Percentiles rank a stretch among this genome's conserved stretches.
Evolutionary conservation across 2,797 vertebrate species (phyloP).

Genomic region (Masticophis lateralis): DNA sequence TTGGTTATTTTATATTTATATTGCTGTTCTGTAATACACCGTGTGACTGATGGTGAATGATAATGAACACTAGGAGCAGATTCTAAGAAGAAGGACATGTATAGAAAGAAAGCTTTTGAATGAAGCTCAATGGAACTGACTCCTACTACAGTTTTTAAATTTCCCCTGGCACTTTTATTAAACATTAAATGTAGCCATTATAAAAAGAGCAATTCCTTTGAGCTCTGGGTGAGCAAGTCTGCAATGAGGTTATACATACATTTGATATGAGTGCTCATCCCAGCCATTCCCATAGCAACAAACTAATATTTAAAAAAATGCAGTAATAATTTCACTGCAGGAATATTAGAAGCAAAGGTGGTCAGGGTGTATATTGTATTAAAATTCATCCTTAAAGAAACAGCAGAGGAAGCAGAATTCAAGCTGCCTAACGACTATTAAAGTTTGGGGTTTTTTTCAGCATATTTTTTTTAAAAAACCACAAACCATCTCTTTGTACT

Average conservation of each 20-base stretch:
- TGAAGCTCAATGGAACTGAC: constrained; percentile 24
- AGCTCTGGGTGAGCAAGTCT: background rate
- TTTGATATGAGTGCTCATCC: constrained; percentile 31
- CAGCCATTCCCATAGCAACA: constrained; percentile 30
- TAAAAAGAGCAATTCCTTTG: background rate
- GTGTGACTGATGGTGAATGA: constrained; percentile 33
- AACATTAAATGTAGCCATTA: constrained; percentile 44
- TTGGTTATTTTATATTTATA: background rate
- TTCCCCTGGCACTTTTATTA: constrained; percentile 27
- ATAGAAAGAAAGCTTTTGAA: constrained; percentile 3
- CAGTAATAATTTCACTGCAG: constrained; percentile 42
- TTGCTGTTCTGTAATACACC: background rate
- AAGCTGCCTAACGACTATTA: background rate
- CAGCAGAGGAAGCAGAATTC: background rate
- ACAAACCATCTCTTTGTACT: constrained; percentile 21
- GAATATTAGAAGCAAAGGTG: constrained; percentile 30
- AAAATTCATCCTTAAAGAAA: constrained; percentile 41
- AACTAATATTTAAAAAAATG: constrained; percentile 33
- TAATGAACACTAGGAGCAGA: constrained; percentile 18
- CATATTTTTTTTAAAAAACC: background rate
- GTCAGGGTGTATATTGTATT: constrained; percentile 28
- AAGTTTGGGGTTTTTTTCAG: background rate
- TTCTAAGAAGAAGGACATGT: background rate
- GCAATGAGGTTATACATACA: background rate
- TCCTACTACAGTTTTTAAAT: constrained; percentile 28